Evolutionary conservation across 2,797 vertebrate species (phyloP).

Genomic region (Knipowitschia caucasica): DNA sequence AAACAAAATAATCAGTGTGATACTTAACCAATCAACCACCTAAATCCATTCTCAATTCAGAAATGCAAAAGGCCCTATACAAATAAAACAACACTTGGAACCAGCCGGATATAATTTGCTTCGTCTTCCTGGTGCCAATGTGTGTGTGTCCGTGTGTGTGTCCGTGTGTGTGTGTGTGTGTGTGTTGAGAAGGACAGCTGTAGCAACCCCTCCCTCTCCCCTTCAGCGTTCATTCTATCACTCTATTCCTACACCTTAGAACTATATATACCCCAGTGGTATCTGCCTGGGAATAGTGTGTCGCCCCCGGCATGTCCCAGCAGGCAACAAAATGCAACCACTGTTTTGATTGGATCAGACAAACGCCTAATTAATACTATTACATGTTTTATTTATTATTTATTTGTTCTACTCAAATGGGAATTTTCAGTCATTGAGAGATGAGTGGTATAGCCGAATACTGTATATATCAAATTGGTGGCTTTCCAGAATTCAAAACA

Average conservation of each 20-base stretch:
- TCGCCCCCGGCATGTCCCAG: slow-evolving; percentile 73
- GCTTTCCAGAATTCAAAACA: too few relatives aligned
- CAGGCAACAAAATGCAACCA: slow-evolving; percentile 24
- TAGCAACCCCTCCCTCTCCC: slow-evolving; percentile 55
- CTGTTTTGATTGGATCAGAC: slow-evolving; percentile 5
- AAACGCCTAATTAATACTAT: background rate
- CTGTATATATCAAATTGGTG: too few relatives aligned
- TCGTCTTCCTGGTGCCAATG: slow-evolving; percentile 11
- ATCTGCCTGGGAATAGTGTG: slow-evolving; percentile 89
- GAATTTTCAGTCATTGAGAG: too few relatives aligned
- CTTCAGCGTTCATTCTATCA: slow-evolving; percentile 85
- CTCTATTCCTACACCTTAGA: slow-evolving; percentile 82
- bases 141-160: slow-evolving; percentile 22
- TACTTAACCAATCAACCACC: background rate
- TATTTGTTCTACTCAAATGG: too few relatives aligned
- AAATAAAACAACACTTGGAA: background rate
- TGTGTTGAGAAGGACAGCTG: slow-evolving; percentile 78
- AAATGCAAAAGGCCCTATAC: background rate
- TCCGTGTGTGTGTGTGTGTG: slow-evolving; percentile 23
- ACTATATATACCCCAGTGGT: slow-evolving; percentile 91
- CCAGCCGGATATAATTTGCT: background rate
- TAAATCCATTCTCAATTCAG: background rate
- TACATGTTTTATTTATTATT: background rate
- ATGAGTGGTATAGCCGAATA: too few relatives aligned
- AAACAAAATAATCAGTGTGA: background rate